phyloP scores from a whole-genome alignment of 2,888 invertebrate species.

The Bimastos eiseni region DNA sequence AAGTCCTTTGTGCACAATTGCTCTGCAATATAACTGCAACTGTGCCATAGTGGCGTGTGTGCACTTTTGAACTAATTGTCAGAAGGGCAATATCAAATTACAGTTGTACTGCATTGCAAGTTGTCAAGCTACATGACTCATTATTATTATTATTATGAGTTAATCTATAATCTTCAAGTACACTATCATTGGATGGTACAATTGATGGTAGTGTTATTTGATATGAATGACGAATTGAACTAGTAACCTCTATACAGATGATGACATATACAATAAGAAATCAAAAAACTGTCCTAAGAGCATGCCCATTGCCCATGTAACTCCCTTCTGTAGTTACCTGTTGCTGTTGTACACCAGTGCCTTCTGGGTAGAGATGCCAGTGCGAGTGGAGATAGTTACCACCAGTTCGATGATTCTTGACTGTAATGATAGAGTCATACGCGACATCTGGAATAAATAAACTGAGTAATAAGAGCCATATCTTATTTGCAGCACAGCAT shows the following conservation, averaged over 20 bases:
- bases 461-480: not conserved
- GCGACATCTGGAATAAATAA: constrained; percentile 70
- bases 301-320: too few relatives aligned
- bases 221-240: not conserved
- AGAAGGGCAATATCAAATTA: too few relatives aligned
- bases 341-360: constrained; percentile 83
- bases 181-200: not conserved
- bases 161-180: not conserved
- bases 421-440: constrained; percentile 82
- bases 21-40: too few relatives aligned
- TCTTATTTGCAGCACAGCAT: not conserved
- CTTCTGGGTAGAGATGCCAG: constrained; percentile 90
- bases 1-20: too few relatives aligned
- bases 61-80: too few relatives aligned
- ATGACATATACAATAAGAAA: not conserved
- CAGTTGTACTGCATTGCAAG: too few relatives aligned
- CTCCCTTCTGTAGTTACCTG: constrained; percentile 72
- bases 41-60: too few relatives aligned
- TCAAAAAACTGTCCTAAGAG: not conserved
- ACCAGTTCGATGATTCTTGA: constrained; percentile 91
- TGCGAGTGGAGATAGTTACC: constrained; percentile 96
- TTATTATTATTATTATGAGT: too few relatives aligned
- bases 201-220: too few relatives aligned
- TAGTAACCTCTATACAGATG: not conserved
- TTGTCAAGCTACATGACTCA: too few relatives aligned